Percentiles rank a stretch among this genome's conserved stretches.
Conservation (phyloP, 2,888 invertebrate genomes). For the Sphaerophoria rueppellii region DNA sequence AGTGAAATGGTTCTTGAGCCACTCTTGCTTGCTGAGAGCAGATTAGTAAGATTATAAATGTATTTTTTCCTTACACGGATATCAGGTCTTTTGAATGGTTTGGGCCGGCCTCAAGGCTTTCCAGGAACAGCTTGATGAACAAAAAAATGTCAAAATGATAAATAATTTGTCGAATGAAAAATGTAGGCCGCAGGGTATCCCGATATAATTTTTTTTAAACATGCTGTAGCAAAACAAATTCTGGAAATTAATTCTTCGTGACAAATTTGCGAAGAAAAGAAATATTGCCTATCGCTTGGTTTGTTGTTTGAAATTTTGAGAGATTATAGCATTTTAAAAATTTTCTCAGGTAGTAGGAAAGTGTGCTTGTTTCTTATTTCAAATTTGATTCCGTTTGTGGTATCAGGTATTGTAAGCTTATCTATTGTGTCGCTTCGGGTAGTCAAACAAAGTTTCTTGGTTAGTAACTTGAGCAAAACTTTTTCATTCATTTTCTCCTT, state of each 20-base stretch:
- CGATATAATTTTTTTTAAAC: not conserved
- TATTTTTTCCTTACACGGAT: slow-evolving; percentile 16
- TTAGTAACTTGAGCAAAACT: slow-evolving; percentile 53
- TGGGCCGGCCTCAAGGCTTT: not conserved
- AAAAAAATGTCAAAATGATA: not conserved
- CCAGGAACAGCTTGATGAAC: not conserved
- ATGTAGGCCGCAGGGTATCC: not conserved
- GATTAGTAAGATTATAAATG: slow-evolving; percentile 36
- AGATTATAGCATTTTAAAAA: too few species aligned
- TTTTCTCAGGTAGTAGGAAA: slow-evolving; percentile 9
- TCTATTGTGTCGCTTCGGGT: slow-evolving; percentile 61
- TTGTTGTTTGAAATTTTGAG: too few species aligned
- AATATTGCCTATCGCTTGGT: not conserved
- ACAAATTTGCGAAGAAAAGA: not conserved
- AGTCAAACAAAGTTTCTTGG: slow-evolving; percentile 61
- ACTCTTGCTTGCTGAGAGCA: not conserved
- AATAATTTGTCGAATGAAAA: not conserved
- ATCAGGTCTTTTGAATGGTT: slow-evolving; percentile 2
- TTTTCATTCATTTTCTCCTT: too few species aligned
- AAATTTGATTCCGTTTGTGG: too few species aligned
- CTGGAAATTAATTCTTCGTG: not conserved
- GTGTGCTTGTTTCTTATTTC: too few species aligned
- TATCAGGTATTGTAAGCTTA: slow-evolving; percentile 43
- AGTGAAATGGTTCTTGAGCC: slow-evolving; percentile 21
- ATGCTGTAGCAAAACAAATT: not conserved